Evolutionary conservation across 2,113 vertebrate genomes (phyloP).

Genomic region (Prochilodus magdalenae): DNA sequence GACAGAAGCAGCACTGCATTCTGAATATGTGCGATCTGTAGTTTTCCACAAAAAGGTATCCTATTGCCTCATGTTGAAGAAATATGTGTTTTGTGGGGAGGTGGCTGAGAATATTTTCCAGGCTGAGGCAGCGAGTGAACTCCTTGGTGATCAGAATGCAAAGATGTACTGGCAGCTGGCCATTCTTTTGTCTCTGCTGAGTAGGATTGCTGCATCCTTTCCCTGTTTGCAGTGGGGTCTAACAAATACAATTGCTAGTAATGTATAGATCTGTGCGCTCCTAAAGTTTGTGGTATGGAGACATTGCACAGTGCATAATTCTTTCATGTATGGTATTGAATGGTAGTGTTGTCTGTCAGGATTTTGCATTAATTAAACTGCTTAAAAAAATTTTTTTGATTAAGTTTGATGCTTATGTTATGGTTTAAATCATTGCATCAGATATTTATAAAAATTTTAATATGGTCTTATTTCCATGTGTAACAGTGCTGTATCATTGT

Average conservation of each 20-base stretch:
- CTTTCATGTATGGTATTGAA: not conserved
- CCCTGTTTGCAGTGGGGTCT: slow-evolving; percentile 11
- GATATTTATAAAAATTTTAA: not conserved
- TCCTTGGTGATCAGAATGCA: slow-evolving; percentile 53
- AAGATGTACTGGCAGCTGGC: slow-evolving; percentile 51
- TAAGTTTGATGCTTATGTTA: not conserved
- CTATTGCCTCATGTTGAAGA: not conserved
- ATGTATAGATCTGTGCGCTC: not conserved
- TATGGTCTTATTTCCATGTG: not conserved
- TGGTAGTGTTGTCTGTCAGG: not conserved
- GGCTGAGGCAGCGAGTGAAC: slow-evolving; percentile 33
- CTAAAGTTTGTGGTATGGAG: not conserved
- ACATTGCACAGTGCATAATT: not conserved
- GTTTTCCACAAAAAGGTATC: slow-evolving; percentile 10
- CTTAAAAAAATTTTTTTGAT: too few relatives aligned
- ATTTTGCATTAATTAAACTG: not conserved
- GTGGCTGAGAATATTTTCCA: slow-evolving; percentile 28
- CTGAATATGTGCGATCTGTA: not conserved
- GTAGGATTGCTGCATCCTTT: slow-evolving; percentile 45
- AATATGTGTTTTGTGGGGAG: slow-evolving; percentile 15
- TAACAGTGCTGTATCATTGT: not conserved
- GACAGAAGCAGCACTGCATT: not conserved
- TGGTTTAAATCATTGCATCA: not conserved
- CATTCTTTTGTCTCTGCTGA: slow-evolving; percentile 52
- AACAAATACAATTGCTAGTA: slow-evolving; percentile 9